These are phyloP conservation scores for Sylvia borin DNA, from an alignment of 2,797 vertebrate species.

Conservation along the genomic window DNA sequence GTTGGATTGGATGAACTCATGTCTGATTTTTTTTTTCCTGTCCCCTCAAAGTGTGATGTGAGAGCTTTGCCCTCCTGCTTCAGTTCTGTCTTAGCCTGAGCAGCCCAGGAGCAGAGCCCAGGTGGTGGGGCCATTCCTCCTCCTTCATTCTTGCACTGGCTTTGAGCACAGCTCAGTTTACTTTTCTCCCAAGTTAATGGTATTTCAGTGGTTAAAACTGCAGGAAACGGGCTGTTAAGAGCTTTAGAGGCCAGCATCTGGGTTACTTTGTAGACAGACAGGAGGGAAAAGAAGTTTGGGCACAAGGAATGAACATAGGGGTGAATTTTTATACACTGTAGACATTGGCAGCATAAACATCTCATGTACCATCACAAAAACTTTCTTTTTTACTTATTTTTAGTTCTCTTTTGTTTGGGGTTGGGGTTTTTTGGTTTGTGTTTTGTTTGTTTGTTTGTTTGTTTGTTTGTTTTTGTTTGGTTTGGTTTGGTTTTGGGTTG, in stretches of 20 bases:
- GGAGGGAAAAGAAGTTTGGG: background rate
- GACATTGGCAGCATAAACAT: background rate
- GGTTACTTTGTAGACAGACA: background rate
- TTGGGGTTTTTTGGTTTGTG: too few species aligned
- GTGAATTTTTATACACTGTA: background rate
- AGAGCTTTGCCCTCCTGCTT: background rate
- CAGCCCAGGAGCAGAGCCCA: background rate
- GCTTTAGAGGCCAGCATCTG: slow-evolving; percentile 19
- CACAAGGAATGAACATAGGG: background rate
- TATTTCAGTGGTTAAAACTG: background rate
- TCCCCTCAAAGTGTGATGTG: background rate
- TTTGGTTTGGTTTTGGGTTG: too few species aligned
- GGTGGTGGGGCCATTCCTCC: background rate
- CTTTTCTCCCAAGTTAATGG: slow-evolving; percentile 4
- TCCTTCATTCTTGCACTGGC: background rate
- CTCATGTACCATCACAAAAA: background rate
- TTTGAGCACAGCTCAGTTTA: background rate
- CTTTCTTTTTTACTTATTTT: background rate
- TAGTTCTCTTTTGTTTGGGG: background rate
- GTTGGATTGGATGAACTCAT: background rate
- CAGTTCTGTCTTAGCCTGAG: rapidly evolving
- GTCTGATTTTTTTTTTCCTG: background rate
- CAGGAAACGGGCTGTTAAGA: background rate
- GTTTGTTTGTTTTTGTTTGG: rapidly evolving
- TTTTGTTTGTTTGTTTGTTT: background rate